Evolutionary conservation across 1,140 invertebrate genomes (phyloP), one percentile per base, ranked within the genome.

Genomic region (Zophobas morio): DNA sequence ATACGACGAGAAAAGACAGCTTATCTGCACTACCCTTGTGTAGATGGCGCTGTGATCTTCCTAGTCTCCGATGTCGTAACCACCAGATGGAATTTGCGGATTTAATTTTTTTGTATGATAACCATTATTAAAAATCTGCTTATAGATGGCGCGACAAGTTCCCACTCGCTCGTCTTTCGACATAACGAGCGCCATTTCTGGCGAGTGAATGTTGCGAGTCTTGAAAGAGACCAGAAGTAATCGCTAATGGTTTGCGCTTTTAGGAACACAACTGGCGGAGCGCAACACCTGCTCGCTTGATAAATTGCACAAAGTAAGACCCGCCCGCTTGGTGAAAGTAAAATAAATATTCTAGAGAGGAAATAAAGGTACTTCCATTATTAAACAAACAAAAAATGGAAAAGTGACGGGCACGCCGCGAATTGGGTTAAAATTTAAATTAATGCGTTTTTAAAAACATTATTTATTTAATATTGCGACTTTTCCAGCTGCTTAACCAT

Each of bases 231-330:
- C 6, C 32, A 56, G 34, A 57, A 57, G 34, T 33, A 32, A 32
- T 60, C 34, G 8, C 37, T 37, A 1, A 60, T 60, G 3, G 36
- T 60, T 60, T 60, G 6, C 6, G 1, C 49, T 6, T 34, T 32
- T 34, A 56, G 4, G 35, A 56, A 56, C 32, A 32, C 34, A 56
- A 56, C 1, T 54, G 37, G 35, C 3, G 56, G 8, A 1, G 36
- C 32, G 32, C 1, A 60, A 60, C 56, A 60, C 56, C 56, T 60
- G 54, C 54, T 56, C 33, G 8, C 1, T 34, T 34, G 54, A 56
- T 34, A 56, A 56, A 56, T 56, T 56, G 34, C 34, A 35, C 56
- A 8, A 8, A 37, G 6, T 60, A 35, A 34, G 56, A 60, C 56
- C 32, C 56, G n/a, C 56, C 56, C 3, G 42, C 20, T 20, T 20